Evolutionary conservation across 2,888 invertebrate genomes (phyloP), one percentile per base, ranked within the genome.

Genomic region (Lasioglossum zephyrum): DNA sequence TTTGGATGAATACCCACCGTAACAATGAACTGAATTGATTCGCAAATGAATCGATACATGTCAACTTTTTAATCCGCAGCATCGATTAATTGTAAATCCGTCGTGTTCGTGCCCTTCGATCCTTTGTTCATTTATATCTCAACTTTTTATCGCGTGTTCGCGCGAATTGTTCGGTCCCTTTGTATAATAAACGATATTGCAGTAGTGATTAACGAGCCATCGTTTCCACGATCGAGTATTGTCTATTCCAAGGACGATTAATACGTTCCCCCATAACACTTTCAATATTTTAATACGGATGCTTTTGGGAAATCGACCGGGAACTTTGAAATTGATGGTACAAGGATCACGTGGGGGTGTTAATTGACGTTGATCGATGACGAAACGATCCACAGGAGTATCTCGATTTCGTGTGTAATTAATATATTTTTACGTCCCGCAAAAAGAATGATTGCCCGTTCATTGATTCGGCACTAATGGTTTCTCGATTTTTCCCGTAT

Each of bases 301-400:
- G 47, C n/a, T 47, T 69, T 22, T 18, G 63, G 18, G 49, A 36
- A 47, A 49, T 73, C 18, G 60, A n/a, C 31, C n/a, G 26, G n/a
- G 18, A 47, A 47, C 72, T 44, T 72, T 36, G n/a, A 60, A 60
- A 73, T 57, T 79, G 41, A 73, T 77, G 49, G 41, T 22, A 18
- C 16, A 22, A n/a, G 31, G 18, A 26, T 73, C 31, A 18, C 11
- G 60, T 26, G 26, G 16, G 44, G 31, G 57, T n/a, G 57, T 82
- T 84, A 83, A 77, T 75, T 73, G 84, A 76, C 70, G 44, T 6
- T 83, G 84, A 84, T 85, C 78, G 79, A 85, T 85, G 83, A 74
- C 22, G 49, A 26, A 36, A 60, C 44, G 39, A 41, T 73, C 53
- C 66, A 11, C 5, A 18, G 8, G 22, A 70, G 26, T 74, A 70